Evolutionary conservation across 2,113 vertebrate species (phyloP), one percentile per base, ranked within the genome.

Genomic region (Genyomyrus donnyi): DNA sequence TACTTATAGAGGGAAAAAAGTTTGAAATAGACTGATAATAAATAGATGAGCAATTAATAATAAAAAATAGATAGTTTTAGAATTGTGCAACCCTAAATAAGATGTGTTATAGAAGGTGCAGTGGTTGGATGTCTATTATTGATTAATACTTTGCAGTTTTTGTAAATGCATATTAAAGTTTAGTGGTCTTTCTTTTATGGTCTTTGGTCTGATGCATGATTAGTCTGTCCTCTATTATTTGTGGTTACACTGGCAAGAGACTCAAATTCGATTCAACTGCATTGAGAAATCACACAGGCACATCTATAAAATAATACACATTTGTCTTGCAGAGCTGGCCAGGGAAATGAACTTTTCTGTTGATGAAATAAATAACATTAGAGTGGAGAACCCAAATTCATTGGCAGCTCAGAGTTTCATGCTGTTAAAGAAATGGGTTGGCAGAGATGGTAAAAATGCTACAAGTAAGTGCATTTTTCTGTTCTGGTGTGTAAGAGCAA

Each of bases 341-440:
- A 97, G 98, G 95, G 98, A 99, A 95, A 93, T 99, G 96, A 97
- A 99, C 95, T 99, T 99, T 96, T 98, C 98, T 90, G 98, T 99
- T 94, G 98, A 99, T 90, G 98, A 99, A 96, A 99, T 99, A 95
- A 99, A 99, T 96, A 97, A 97, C 93, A 98, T 99, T 93, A 96
- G 98, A 94, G 97, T 98, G 95, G 98, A 99, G 95, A 99, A 99
- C 94, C 98, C 98, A 88, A 99, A 99, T 94, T 99, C 98, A 90
- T 95, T 99, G 94, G 98, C 98, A 92, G 97, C 98, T 93, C 98
- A 99, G 95, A 99, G 98, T 95, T 99, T 99, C 96, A 99, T 98
- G 97, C 96, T 99, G 85, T 96, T 99, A 95, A 99, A 99, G 96
- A 99, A 99, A 96, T 99, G 98, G 98, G 98, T 99, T 93, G 96